Evolutionary conservation across 2,888 invertebrate species (phyloP), one percentile per base, ranked within the genome.

Genomic region (Melangyna quadrimaculata): DNA sequence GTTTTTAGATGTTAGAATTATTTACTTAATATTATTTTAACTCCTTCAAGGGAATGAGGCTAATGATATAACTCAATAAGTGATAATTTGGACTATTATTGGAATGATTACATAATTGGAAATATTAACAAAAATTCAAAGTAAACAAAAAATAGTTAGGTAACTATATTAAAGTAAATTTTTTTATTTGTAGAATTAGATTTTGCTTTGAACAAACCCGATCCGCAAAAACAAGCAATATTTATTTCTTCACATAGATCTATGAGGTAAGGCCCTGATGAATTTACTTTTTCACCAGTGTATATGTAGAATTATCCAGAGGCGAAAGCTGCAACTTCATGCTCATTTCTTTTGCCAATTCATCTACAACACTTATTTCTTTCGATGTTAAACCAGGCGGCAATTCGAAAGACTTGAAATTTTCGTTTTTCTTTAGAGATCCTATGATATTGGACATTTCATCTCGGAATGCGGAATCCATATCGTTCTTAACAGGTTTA

Each of bases 401-500:
- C 51, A 95, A 89, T 19, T 92, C 90, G 48, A 94, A 90, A 75
- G 93, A 93, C 70, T 92, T 89, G 37, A 93, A 84, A 69, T 93
- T 90, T 1, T 78, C 86, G 89, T 93, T 93, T 10, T 91, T 89
- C 78, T 92, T 93, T 77, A 94, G 93, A 53, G 90, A 91, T 17
- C 90, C 90, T 35, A 94, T 93, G 43, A 94, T 90, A 24, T 91
- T 91, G 51, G 92, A 91, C 0, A 94, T 93, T 88, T 93, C 92
- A 65, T 89, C 87, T 27, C 89, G 88, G 82, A 93, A 92, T 32
- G 88, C 88, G 45, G 69, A 32, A 4, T 88, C 74, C 6, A 72
- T 29, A 1, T 83, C 55, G 24, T 17, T 67, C 5, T 81, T 55
- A 7, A 71, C 29, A n/a, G 19, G 51, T 12, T 61, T 43, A 1